Conservation (phyloP, 2,113 vertebrate genomes). For the Falco punctatus region DNA sequence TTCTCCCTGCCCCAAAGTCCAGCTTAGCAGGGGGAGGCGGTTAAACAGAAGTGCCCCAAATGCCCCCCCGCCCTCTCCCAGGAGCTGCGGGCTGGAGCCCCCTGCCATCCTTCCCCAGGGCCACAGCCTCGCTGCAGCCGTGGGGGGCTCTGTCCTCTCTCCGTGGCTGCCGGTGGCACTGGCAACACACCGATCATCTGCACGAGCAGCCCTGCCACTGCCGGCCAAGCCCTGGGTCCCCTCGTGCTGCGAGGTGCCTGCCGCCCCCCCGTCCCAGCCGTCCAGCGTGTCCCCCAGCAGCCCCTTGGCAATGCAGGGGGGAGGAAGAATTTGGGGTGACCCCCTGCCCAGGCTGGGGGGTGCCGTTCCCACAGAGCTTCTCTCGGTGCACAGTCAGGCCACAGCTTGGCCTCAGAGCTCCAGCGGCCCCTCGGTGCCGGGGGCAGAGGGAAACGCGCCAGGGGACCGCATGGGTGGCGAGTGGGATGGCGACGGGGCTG, state of each 20-base stretch:
- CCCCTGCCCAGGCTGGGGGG: no score
- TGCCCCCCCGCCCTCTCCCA: neutral
- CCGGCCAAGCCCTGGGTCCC: accelerated
- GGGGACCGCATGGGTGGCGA: neutral
- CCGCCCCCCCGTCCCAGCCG: neutral
- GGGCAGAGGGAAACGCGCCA: neutral
- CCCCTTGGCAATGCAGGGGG: neutral
- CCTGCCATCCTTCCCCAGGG: neutral
- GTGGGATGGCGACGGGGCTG: neutral
- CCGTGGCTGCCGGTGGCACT: accelerated
- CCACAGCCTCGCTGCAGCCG: neutral
- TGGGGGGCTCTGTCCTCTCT: neutral
- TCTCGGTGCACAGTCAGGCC: neutral
- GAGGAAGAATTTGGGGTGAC: neutral
- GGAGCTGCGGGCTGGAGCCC: neutral
- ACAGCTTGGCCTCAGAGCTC: neutral
- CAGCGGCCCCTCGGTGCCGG: neutral
- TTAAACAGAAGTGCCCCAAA: neutral
- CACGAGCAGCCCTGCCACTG: accelerated
- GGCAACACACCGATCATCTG: accelerated
- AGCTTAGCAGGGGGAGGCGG: neutral
- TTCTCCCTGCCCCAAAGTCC: neutral
- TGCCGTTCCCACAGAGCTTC: neutral
- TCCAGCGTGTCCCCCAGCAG: neutral
- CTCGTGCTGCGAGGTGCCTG: accelerated